phyloP scores from a whole-genome alignment of 2,888 invertebrate genomes.

The Heliconius ethilla region DNA sequence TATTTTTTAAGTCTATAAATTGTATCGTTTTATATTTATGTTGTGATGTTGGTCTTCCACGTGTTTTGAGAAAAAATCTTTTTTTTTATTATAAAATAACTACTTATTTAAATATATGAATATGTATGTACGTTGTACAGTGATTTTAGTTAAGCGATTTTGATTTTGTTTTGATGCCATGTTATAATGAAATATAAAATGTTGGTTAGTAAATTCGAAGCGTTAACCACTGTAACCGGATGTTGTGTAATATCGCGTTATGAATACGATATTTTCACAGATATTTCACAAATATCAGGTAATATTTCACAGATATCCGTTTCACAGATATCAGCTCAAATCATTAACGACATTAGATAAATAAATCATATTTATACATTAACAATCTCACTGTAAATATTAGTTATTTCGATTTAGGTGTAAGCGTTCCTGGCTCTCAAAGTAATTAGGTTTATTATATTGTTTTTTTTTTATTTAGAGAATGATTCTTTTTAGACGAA shows the following conservation, averaged over 20 bases:
- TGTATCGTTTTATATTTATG: conserved; percentile 76
- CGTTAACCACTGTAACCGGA: conserved; percentile 48
- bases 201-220: conserved; percentile 45
- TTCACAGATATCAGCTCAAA: conserved; percentile 71
- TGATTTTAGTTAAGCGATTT: conserved; percentile 58
- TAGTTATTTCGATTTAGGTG: conserved; percentile 66
- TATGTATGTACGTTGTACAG: conserved; percentile 63
- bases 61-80: conserved; percentile 57
- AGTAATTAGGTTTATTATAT: conserved; percentile 68
- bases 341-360: conserved; percentile 78
- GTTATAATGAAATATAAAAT: conserved; percentile 53
- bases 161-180: conserved; percentile 57
- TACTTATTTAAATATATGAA: conserved; percentile 63
- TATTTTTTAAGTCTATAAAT: conserved; percentile 61
- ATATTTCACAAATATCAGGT: conserved; percentile 60
- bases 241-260: too few species aligned
- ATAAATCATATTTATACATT: conserved; percentile 75
- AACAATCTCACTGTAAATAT: conserved; percentile 81
- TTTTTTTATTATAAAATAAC: conserved; percentile 64
- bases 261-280: conserved; percentile 44
- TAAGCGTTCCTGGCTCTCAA: conserved; percentile 82
- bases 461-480: conserved; percentile 66
- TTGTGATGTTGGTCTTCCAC: conserved; percentile 82
- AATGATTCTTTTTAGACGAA: conserved; percentile 59
- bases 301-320: not conserved